Evolutionary conservation across 2,888 invertebrate genomes (phyloP), one percentile per base, ranked within the genome.

Genomic region (Cantharis nigra): DNA sequence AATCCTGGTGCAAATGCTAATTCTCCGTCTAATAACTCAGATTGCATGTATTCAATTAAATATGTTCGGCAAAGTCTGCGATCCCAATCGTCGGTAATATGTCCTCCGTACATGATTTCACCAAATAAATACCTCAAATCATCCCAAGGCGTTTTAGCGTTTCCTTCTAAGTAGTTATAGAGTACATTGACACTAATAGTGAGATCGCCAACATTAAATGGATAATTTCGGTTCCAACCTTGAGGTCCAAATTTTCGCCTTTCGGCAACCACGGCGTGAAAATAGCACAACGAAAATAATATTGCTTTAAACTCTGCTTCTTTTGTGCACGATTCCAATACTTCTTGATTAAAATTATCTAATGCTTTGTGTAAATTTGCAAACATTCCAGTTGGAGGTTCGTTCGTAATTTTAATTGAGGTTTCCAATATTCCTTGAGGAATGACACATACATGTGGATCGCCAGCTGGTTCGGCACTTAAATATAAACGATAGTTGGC

Each of bases 31-130:
- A 97, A 92, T 87, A 98, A 90, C 85, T 97, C 96, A 0, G 95
- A 92, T 85, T 95, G 94, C 93, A 98, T 94, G 87, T 95, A 97
- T 85, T 96, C 97, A 81, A 95, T 91, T 69, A 98, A 90, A 88
- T 96, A 97, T 0, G 94, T 95, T 72, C 94, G 91, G 85, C 98
- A 98, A 3, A 98, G 91, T 63, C 96, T 90, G 69, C 98, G 90
- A 87, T 98, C 98, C 97, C 97, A 98, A 87, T 98, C 98, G 85
- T 98, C 98, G 0, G 98, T 98, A 83, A 98, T 98, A 86, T 98
- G 98, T 0, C 98, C 98, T 1, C 98, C 98, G 85, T 98, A 98
- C 98, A 98, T 98, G 83, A 98, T 98, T 89, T 98, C 98, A 0
- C 98, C 98, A 86, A 98, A 98, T 18, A 98, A 90, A 87, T 98